Evolutionary conservation across 2,888 invertebrate species (phyloP), one percentile per base, ranked within the genome.

Genomic region (Dasypogon diadema): DNA sequence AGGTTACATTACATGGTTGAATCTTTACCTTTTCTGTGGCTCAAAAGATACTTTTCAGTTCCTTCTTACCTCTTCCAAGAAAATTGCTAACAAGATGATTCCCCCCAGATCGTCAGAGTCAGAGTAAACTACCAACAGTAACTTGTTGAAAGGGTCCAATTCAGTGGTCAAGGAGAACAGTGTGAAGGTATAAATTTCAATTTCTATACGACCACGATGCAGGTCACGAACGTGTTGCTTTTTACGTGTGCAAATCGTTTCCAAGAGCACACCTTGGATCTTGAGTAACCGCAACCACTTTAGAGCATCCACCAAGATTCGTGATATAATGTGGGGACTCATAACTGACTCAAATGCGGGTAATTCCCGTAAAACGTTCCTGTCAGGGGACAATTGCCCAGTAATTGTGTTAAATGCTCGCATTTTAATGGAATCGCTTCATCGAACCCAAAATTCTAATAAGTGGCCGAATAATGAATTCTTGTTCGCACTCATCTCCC

Each of bases 181-280:
- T 24, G 48, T 26, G 48, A 65, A 65, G 65, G 48, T 46, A 65
- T 65, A 65, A 65, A 65, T 65, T 65, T 65, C 65, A 65, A 65
- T 65, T 65, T 65, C 65, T 37, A 65, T 46, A 65, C 48, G 24
- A 48, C 24, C 65, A 24, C 65, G 24, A 10, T 6, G 14, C 48
- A 24, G 65, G 65, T 65, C 65, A 65, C 65, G 65, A 65, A 65
- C 65, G 65, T 60, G 65, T 21, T 65, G 46, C 46, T 65, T 65
- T 48, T 65, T 65, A n/a, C 46, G n/a, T n/a, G n/a, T n/a, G n/a
- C n/a, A n/a, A n/a, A n/a, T n/a, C n/a, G n/a, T n/a, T n/a, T n/a
- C n/a, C n/a, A n/a, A n/a, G 4, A 51, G 8, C 21, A 37, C 34
- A 18, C 37, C 60, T 22, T 58, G 14, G n/a, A 18, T 21, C 60